Evolutionary conservation across 2,888 invertebrate species (phyloP).

Genomic region (Celastrina argiolus): DNA sequence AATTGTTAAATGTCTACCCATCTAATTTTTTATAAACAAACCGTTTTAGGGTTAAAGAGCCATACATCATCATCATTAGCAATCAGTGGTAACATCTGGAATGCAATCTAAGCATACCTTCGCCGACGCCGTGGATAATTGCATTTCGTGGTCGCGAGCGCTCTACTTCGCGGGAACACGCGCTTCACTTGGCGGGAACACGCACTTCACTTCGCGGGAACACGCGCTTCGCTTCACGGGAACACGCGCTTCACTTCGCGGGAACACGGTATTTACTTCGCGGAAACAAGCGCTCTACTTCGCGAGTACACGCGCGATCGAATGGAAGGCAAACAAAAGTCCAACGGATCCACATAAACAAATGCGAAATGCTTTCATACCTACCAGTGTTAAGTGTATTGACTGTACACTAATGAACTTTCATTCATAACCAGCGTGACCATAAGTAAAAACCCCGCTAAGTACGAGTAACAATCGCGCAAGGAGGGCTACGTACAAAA

Average conservation of each 20-base stretch:
- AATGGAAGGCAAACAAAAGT: conserved; percentile 70
- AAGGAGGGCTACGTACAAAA: too few relatives aligned
- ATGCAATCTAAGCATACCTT: conserved; percentile 67
- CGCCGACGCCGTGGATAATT: conserved; percentile 73
- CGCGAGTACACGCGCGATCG: conserved; percentile 57
- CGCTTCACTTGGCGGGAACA: conserved; percentile 59
- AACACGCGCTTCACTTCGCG: conserved; percentile 59
- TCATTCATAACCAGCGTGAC: not conserved
- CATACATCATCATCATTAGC: not conserved
- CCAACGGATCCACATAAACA: conserved; percentile 59
- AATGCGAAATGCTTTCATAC: conserved; percentile 42
- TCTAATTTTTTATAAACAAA: too few relatives aligned
- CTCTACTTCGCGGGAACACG: conserved; percentile 59
- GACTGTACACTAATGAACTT: conserved; percentile 3
- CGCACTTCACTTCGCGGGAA: conserved; percentile 75
- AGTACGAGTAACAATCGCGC: too few relatives aligned
- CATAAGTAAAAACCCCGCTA: too few relatives aligned
- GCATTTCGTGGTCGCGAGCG: conserved; percentile 70
- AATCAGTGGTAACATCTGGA: not conserved
- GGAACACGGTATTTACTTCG: conserved; percentile 68
- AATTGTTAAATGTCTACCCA: too few relatives aligned
- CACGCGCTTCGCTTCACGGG: conserved; percentile 55
- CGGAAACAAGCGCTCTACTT: conserved; percentile 64
- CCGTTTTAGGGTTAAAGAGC: too few relatives aligned
- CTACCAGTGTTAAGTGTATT: conserved; percentile 33